Base-by-base conservation (phyloP, 2,113 vertebrate species). In the Chamaetylas fuelleborni region DNA sequence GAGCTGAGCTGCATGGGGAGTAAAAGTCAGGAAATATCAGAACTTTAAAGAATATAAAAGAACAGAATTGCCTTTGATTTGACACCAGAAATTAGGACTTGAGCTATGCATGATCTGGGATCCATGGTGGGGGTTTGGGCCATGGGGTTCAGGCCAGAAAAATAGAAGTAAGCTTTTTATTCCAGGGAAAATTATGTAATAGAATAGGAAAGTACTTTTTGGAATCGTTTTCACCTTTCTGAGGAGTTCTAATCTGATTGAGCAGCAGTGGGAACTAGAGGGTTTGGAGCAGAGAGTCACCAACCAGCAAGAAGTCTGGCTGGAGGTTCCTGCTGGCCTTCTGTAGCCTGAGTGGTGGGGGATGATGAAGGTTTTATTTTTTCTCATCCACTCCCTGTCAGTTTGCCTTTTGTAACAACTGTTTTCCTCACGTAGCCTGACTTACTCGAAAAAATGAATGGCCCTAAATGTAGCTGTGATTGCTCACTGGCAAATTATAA, bases 31-130 rank as follows among this genome's bases (percentile, higher is more conserved):
- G 56, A 62, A 70, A 87, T 62, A 81, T 14, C 14, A 80, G 40
- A 71, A 79, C 60, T 84, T 90, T 76, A 94, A 91, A 95, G 33
- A 25, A 38, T 65, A 69, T 80, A 43, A 95, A 92, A 94, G 61
- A 86, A 82, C 6, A 56, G 18, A 85, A 57, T 65, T 69, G 8
- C 45, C 79, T 94, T 91, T 94, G 92, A 94, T 92, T 87, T 92
- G n/a, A 47, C 6, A 24, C 19, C 60, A 61, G 93, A 93, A 91
- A 78, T 81, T 81, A 74, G 60, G 26, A 38, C 56, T 58, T 66
- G 33, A 84, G 8, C 9, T 91, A 50, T 67, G 15, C 40, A 34
- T 71, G 51, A 56, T 81, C 66, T 73, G 20, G 33, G 16, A 45
- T 60, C 48, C 16, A 9, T 60, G 19, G 13, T 43, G 85, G 29